These are phyloP conservation scores for Lamellibrachia luymesi DNA, from an alignment of 1,140 invertebrate species.

Conservation along the genomic window DNA sequence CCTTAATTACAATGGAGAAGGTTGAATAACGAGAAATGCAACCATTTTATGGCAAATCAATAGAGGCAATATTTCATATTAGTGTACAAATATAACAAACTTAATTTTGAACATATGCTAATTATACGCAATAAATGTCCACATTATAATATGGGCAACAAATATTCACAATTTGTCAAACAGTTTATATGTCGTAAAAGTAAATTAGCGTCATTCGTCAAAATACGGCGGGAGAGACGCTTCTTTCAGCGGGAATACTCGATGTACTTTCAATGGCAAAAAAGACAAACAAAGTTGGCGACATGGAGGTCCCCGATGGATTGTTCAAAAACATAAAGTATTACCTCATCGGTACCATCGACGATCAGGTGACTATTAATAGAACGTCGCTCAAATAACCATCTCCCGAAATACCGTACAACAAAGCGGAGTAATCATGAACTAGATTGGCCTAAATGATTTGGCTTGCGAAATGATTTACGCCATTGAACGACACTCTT, in stretches of 20 bases:
- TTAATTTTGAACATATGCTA: neutral
- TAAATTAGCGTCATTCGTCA: neutral
- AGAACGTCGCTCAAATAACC: slow-evolving; percentile 35
- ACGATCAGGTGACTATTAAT: slow-evolving; percentile 35
- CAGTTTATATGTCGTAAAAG: neutral
- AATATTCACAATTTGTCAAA: neutral
- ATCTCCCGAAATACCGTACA: neutral
- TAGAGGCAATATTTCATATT: neutral
- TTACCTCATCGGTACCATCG: slow-evolving; percentile 53
- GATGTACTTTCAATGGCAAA: neutral
- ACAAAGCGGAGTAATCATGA: neutral
- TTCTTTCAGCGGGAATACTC: neutral
- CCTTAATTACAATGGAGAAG: neutral
- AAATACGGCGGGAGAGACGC: neutral
- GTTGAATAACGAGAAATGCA: neutral
- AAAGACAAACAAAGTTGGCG: neutral
- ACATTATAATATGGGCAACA: neutral
- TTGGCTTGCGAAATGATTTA: no score
- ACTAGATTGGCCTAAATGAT: no score
- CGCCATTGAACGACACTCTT: no score
- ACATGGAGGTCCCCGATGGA: slow-evolving; percentile 30
- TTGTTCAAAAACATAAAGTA: slow-evolving; percentile 57
- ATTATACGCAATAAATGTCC: neutral
- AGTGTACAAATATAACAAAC: neutral
- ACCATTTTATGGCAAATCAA: neutral